Conservation (phyloP, 2,113 vertebrate species). For the Leptobrachium ailaonicum region DNA sequence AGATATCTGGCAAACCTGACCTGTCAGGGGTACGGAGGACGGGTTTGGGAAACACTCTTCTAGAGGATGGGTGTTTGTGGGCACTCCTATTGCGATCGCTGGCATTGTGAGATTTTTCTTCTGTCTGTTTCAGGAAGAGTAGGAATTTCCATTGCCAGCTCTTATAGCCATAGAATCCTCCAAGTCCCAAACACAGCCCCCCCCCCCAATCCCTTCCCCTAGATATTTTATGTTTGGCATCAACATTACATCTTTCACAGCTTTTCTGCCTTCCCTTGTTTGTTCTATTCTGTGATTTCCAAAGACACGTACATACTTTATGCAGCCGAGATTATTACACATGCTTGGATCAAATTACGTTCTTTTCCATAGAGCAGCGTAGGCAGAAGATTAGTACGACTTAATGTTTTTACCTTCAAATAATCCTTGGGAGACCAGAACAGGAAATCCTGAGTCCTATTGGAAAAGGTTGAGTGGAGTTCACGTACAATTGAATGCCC, state of each 20-base stretch:
- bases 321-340: slow-evolving; percentile 31
- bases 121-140: too few relatives aligned
- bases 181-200: too few relatives aligned
- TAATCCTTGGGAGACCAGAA: slow-evolving; percentile 37
- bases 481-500: slow-evolving; percentile 7
- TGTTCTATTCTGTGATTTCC: slow-evolving; percentile 39
- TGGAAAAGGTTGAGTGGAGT: slow-evolving; percentile 21
- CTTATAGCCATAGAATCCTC: too few relatives aligned
- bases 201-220: too few relatives aligned
- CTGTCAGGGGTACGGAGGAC: too few relatives aligned
- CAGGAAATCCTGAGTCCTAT: slow-evolving; percentile 39
- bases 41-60: too few relatives aligned
- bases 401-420: slow-evolving; percentile 25
- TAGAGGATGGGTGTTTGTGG: too few relatives aligned
- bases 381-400: slow-evolving; percentile 36
- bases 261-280: slow-evolving; percentile 14
- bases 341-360: slow-evolving; percentile 26
- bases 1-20: too few relatives aligned
- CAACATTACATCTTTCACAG: neutral
- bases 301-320: slow-evolving; percentile 24
- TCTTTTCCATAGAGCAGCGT: slow-evolving; percentile 39
- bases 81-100: too few relatives aligned
- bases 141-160: too few relatives aligned
- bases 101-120: too few relatives aligned
- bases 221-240: too few relatives aligned